phyloP scores from a whole-genome alignment of 2,113 vertebrate species.

The Cacatua alba region DNA sequence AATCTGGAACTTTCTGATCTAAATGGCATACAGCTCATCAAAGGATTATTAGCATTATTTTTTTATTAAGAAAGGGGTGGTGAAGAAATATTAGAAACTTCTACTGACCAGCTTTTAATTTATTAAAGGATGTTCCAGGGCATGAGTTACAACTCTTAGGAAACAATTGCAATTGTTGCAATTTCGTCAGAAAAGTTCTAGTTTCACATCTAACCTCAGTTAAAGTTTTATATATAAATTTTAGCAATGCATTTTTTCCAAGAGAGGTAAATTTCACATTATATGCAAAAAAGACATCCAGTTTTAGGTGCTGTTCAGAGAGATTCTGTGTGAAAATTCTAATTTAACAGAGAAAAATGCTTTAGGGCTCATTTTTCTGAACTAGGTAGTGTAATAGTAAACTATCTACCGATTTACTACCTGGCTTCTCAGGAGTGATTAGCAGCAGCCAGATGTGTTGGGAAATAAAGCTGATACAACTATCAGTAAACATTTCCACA shows the following conservation, averaged over 20 bases:
- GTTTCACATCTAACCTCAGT: neutral
- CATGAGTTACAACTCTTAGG: neutral
- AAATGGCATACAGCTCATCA: neutral
- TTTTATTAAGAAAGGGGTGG: neutral
- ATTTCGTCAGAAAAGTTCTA: neutral
- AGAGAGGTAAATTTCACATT: neutral
- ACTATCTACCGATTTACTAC: neutral
- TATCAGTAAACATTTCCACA: neutral
- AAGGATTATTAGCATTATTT: neutral
- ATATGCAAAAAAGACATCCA: neutral
- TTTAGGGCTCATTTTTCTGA: neutral
- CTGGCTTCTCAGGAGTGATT: neutral
- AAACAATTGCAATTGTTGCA: neutral
- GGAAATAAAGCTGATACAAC: neutral
- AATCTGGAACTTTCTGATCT: neutral
- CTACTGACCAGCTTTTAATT: neutral
- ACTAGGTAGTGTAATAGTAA: rapidly evolving
- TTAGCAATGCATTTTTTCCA: neutral
- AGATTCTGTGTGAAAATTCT: neutral
- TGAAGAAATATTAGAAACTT: neutral
- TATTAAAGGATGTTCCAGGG: neutral
- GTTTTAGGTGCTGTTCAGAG: neutral
- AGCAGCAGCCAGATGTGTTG: neutral
- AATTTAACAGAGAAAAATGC: neutral
- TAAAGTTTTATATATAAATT: neutral